Evolutionary conservation across 37 sponge, comb jelly and placozoan genomes (phyloP).

Genomic region (Theonella swinhoei): DNA sequence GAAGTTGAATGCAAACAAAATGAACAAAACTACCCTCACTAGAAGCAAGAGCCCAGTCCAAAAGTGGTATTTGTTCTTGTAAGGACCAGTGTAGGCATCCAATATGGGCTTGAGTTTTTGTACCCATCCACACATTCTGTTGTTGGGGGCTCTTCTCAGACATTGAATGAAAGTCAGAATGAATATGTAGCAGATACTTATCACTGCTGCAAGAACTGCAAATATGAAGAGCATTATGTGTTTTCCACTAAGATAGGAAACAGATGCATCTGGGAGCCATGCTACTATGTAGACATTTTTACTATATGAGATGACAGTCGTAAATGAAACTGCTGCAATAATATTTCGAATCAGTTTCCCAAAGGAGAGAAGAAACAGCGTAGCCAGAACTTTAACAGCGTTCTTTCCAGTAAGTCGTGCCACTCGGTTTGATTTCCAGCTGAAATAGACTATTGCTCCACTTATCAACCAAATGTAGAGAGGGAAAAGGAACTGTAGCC

Average conservation of each 20-base stretch:
- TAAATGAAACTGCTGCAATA: background rate
- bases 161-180: conserved; percentile 6
- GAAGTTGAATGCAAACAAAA: no score
- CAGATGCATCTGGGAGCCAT: background rate
- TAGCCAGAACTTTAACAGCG: conserved; percentile 22
- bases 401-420: background rate
- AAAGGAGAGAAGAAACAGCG: conserved; percentile 20
- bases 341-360: conserved; percentile 3
- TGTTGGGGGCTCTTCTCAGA: background rate
- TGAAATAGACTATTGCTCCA: background rate
- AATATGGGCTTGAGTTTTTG: background rate
- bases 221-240: conserved; percentile 12
- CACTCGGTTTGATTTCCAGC: background rate
- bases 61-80: background rate
- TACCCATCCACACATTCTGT: background rate
- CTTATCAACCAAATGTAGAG: background rate
- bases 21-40: background rate
- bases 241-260: background rate
- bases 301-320: background rate
- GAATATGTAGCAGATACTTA: background rate
- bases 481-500: conserved; percentile 32
- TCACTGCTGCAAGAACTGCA: background rate
- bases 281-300: background rate
- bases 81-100: conserved; percentile 9
- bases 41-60: conserved; percentile 14